Evolutionary conservation across 2,797 vertebrate species (phyloP), one percentile per base, ranked within the genome.

Genomic region (Tolypeutes matacus): DNA sequence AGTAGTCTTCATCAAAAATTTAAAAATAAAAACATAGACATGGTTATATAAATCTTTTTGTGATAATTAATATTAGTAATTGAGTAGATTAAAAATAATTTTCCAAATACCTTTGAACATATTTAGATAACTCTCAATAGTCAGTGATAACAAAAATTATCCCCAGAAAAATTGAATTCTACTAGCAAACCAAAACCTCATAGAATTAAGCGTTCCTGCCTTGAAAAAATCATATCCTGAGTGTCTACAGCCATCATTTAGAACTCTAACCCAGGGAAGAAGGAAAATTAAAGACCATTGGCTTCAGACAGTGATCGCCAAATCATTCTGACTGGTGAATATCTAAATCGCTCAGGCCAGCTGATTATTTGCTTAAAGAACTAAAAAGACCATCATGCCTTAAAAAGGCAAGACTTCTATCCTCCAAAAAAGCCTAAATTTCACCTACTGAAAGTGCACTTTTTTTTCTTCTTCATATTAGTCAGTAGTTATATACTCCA

Each of bases 331-430:
- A 62, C 29, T 72, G 23, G 9, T 46, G 46, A 73, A 6, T 81
- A 64, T 49, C 42, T 80, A 83, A 73, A 56, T 73, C 56, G 77
- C 29, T 53, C n/a, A 81, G 53, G 53, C 60, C 8, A 81, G 31
- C 39, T 94, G 39, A 86, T 10, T 76, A 25, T 65, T 64, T 90
- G 78, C 46, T 75, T 92, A 34, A 95, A 64, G 39, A 69, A 20
- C 27, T 31, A 39, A 27, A 70, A 83, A 78, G 67, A 20, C 15
- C 23, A 67, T 60, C 58, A 53, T 56, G 34, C 14, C 23, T 31
- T 53, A n/a, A 67, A 49, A 88, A 91, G n/a, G 13, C 29, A 92
- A 78, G 65, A 87, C 27, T 69, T 62, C 15, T 75, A 72, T 64
- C 34, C 17, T 39, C 31, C 5, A 7, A 0, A 27, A 76, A 42